phyloP scores from a whole-genome alignment of 2,888 invertebrate genomes.

The Aethes cnicana region DNA sequence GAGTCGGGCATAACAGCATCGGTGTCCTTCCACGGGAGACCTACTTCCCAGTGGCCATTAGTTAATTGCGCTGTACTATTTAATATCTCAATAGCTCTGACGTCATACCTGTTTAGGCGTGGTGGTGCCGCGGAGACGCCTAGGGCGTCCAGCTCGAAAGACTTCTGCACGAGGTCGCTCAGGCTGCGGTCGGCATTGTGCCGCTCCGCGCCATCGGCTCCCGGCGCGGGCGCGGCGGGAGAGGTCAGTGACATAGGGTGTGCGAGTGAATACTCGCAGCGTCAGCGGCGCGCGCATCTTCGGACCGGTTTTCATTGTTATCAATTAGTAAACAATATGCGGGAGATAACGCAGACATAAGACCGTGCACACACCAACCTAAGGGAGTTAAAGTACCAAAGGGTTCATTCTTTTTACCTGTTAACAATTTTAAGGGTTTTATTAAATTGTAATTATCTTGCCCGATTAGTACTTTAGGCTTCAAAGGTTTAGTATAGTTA shows the following conservation, averaged over 20 bases:
- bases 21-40: background rate
- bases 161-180: too few relatives aligned
- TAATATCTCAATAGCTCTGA: too few relatives aligned
- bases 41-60: background rate
- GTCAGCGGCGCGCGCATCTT: background rate
- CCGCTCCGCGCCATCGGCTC: too few relatives aligned
- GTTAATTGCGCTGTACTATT: background rate
- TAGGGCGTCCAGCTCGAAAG: too few relatives aligned
- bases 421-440: background rate
- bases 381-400: slow-evolving; percentile 1
- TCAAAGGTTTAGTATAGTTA: background rate
- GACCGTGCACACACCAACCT: slow-evolving; percentile 1
- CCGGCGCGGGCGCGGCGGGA: background rate
- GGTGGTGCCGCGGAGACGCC: too few relatives aligned
- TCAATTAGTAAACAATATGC: too few relatives aligned
- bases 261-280: background rate
- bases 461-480: slow-evolving; percentile 2
- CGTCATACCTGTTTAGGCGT: too few relatives aligned
- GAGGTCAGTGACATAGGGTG: background rate
- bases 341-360: too few relatives aligned
- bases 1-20: too few relatives aligned
- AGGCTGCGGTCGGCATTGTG: too few relatives aligned
- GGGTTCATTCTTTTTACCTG: slow-evolving; percentile 2
- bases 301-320: background rate
- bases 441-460: slow-evolving; percentile 11